Evolutionary conservation across 2,888 invertebrate species (phyloP).

Genomic region (Alloscopus bannaensis): DNA sequence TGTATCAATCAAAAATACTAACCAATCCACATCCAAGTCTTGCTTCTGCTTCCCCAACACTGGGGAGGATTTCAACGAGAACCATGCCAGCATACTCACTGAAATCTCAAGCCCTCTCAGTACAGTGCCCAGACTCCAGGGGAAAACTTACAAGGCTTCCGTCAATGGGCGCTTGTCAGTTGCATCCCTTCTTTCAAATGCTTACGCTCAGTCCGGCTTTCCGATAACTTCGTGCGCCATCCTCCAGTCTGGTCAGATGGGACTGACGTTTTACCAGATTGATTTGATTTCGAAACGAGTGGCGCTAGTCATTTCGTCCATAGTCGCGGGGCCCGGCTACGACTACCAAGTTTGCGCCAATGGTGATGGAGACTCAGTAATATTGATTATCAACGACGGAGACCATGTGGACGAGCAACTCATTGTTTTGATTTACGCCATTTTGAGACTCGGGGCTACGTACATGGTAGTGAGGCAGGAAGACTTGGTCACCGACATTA

Average conservation of each 20-base stretch:
- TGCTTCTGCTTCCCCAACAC: conserved; percentile 19
- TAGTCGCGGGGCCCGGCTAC: conserved; percentile 19
- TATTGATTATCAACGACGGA: conserved; percentile 30
- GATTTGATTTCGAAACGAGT: conserved; percentile 39
- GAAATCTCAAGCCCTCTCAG: conserved; percentile 13
- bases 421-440: conserved; percentile 32
- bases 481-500: conserved; percentile 1
- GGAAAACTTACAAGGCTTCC: conserved; percentile 24
- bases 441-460: conserved; percentile 45
- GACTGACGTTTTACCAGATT: conserved; percentile 48
- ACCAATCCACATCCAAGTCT: not conserved
- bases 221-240: conserved; percentile 32
- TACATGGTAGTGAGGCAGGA: conserved; percentile 24
- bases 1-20: too few relatives aligned
- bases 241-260: conserved; percentile 31
- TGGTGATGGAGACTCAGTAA: conserved; percentile 45
- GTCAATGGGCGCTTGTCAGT: conserved; percentile 43
- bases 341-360: conserved; percentile 25
- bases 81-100: not conserved
- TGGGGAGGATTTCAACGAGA: conserved; percentile 69
- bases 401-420: conserved; percentile 34
- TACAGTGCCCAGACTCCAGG: conserved; percentile 26
- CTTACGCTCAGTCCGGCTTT: conserved; percentile 29
- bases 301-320: conserved; percentile 28
- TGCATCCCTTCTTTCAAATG: conserved; percentile 36